phyloP scores from a whole-genome alignment of 2,113 vertebrate species.

The Leptobrachium ailaonicum region DNA sequence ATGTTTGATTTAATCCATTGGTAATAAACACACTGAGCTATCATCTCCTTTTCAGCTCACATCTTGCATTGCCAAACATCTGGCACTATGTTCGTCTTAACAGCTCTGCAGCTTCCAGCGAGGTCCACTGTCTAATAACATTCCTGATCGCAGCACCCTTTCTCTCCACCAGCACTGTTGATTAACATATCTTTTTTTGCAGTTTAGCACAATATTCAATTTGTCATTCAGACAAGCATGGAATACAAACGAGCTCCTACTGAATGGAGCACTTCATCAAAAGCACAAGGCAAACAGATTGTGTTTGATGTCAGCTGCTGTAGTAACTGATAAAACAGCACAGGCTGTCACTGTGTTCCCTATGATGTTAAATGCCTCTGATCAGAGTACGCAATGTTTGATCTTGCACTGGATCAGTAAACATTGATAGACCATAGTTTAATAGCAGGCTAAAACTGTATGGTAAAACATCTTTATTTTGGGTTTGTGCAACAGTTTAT shows the following conservation, averaged over 20 bases:
- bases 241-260: constrained; percentile 61
- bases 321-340: constrained; percentile 58
- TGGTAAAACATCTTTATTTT: constrained; percentile 27
- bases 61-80: constrained; percentile 36
- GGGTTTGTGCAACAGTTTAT: constrained; percentile 13
- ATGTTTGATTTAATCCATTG: constrained; percentile 45
- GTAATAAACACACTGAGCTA: constrained; percentile 28
- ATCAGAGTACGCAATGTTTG: constrained; percentile 70
- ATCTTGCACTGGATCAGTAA: constrained; percentile 80
- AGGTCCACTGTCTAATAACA: constrained; percentile 44
- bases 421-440: constrained; percentile 51
- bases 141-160: constrained; percentile 51
- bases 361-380: constrained; percentile 64
- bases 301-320: constrained; percentile 63
- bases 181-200: constrained; percentile 67
- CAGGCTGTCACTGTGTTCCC: constrained; percentile 62
- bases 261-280: constrained; percentile 63
- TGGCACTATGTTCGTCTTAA: constrained; percentile 47
- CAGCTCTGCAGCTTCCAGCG: constrained; percentile 60
- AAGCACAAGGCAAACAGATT: constrained; percentile 65
- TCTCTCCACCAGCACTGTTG: constrained; percentile 62
- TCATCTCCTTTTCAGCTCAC: constrained; percentile 40
- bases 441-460: constrained; percentile 19
- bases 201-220: constrained; percentile 62
- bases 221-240: constrained; percentile 65